Evolutionary conservation across 1,140 invertebrate species (phyloP), one percentile per base, ranked within the genome.

Genomic region (Drosophila sproati): DNA sequence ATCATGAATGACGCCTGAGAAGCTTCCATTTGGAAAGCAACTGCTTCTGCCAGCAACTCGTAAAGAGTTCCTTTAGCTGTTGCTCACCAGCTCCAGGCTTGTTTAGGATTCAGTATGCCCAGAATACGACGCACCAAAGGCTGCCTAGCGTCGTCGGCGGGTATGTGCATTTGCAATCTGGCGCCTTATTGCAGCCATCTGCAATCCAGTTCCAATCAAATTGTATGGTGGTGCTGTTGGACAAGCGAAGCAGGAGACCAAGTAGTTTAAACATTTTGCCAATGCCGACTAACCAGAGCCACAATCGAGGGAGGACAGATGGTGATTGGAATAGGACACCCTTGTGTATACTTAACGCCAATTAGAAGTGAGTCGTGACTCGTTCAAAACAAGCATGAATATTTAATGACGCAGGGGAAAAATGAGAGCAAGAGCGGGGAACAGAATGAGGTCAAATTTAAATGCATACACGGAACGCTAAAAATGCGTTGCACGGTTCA

Each of bases 291-390:
- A 10, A 41, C 5, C 34, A 37, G 37, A 54, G 7, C 6, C 5
- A 41, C 3, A 37, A 29, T 1, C 35, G 39, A 39, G 4, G 31
- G n/a, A 45, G 29, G 8, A 4, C 12, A 20, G 50, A 12, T 35
- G 3, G 12, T 45, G 8, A 8, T 55, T 64, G 5, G 20, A 5
- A 45, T 6, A 12, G 32, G 3, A 8, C 75, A 77, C 77, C 80
- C 81, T 77, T 69, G 68, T 50, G 77, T 83, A 77, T 85, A 64
- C 72, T 83, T 80, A 77, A 83, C 63, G 80, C 50, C 80, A 82
- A 82, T 83, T 73, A 80, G 59, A 59, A 34, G 48, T 76, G 39
- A 54, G 60, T 76, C 64, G 60, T 59, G 51, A 32, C 48, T 64
- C 52, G 61, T 50, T 68, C 60, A 56, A 67, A 56, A 67, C 47